These are phyloP conservation scores for Melinaea marsaeus DNA, from an alignment of 2,888 invertebrate species.

Conservation along the genomic window DNA sequence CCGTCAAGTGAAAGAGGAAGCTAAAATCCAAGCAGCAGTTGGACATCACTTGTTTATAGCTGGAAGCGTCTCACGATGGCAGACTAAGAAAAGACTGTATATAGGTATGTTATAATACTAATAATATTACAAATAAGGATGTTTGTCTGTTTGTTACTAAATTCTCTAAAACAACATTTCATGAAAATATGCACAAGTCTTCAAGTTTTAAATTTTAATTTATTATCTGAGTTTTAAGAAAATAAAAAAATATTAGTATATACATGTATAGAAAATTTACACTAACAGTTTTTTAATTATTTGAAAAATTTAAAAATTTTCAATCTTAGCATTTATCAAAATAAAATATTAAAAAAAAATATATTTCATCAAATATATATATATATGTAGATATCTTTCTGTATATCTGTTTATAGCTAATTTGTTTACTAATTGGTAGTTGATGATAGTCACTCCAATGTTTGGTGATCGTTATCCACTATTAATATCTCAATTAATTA, in stretches of 20 bases:
- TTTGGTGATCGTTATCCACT: constrained; percentile 53
- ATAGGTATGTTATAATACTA: constrained; percentile 80
- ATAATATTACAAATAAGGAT: neutral
- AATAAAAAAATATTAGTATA: too few species aligned
- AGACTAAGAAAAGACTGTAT: constrained; percentile 89
- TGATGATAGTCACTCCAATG: constrained; percentile 58
- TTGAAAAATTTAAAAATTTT: too few species aligned
- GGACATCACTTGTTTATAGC: constrained; percentile 94
- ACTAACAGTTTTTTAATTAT: too few species aligned
- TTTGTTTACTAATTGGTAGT: constrained; percentile 17
- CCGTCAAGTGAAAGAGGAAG: constrained; percentile 90
- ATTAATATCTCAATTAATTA: constrained; percentile 32
- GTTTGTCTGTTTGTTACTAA: constrained; percentile 1
- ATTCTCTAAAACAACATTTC: neutral
- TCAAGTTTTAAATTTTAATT: too few species aligned
- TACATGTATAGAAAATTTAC: too few species aligned
- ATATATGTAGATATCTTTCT: too few species aligned
- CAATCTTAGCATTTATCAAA: too few species aligned
- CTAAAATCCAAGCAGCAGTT: constrained; percentile 88
- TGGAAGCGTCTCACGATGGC: constrained; percentile 88
- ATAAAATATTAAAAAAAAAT: too few species aligned
- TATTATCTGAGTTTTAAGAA: too few species aligned
- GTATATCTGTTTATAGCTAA: too few species aligned
- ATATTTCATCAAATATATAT: too few species aligned
- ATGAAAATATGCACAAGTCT: neutral